phyloP scores from a whole-genome alignment of 1,140 invertebrate species.

The Neoseiulus cucumeris region DNA sequence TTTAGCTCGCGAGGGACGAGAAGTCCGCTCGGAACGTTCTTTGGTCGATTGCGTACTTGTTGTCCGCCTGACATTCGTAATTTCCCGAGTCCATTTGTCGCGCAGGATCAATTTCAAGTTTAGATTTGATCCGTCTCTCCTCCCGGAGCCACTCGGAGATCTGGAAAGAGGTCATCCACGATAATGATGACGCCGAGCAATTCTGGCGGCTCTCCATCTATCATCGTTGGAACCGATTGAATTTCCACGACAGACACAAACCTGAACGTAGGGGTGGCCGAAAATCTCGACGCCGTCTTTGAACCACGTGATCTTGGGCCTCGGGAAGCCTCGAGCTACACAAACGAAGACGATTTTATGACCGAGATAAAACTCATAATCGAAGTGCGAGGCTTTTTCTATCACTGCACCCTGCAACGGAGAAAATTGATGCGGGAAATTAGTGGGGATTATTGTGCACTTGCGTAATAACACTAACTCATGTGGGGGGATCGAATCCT shows the following conservation, averaged over 20 bases:
- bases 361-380: slow-evolving; percentile 72
- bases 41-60: neutral
- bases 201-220: too few relatives aligned
- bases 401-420: slow-evolving; percentile 61
- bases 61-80: slow-evolving; percentile 28
- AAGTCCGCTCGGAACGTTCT: neutral
- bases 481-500: too few relatives aligned
- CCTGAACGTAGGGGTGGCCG: slow-evolving; percentile 57
- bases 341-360: slow-evolving; percentile 81
- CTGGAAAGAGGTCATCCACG: too few relatives aligned
- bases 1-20: too few relatives aligned
- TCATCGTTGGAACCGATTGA: neutral
- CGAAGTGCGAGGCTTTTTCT: slow-evolving; percentile 67
- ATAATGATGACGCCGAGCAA: too few relatives aligned
- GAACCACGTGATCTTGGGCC: slow-evolving; percentile 37
- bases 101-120: slow-evolving; percentile 77
- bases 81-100: slow-evolving; percentile 47
- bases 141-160: slow-evolving; percentile 65
- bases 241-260: slow-evolving; percentile 34
- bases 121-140: slow-evolving; percentile 60
- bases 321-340: slow-evolving; percentile 56
- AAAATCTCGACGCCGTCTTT: slow-evolving; percentile 67
- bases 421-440: too few relatives aligned
- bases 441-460: too few relatives aligned
- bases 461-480: too few relatives aligned